Evolutionary conservation across 2,113 vertebrate genomes (phyloP).

Genomic region (Amphiprion percula): DNA sequence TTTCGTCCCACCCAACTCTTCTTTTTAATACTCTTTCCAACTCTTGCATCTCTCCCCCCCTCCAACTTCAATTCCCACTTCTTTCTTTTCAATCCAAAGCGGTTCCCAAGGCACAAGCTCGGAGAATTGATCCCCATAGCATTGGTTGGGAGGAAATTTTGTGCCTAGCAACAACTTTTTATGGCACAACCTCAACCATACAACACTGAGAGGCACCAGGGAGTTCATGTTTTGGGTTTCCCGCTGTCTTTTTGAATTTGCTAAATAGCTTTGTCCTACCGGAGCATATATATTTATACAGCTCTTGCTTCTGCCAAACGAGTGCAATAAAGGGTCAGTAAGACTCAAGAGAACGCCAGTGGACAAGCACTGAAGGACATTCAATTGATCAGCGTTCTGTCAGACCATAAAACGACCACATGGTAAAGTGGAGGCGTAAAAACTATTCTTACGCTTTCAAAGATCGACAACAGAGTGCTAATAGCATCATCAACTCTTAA

Average conservation of each 20-base stretch:
- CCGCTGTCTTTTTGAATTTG: slow-evolving; percentile 51
- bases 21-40: slow-evolving; percentile 32
- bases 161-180: slow-evolving; percentile 59
- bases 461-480: slow-evolving; percentile 52
- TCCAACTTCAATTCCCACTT: slow-evolving; percentile 33
- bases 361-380: slow-evolving; percentile 64
- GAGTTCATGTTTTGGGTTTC: slow-evolving; percentile 51
- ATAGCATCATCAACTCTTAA: slow-evolving; percentile 61
- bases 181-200: slow-evolving; percentile 44
- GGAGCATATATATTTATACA: slow-evolving; percentile 58
- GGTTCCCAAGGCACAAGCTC: slow-evolving; percentile 48
- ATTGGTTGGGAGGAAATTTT: slow-evolving; percentile 33
- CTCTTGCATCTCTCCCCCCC: slow-evolving; percentile 10
- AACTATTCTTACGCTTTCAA: slow-evolving; percentile 35
- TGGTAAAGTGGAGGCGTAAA: slow-evolving; percentile 45
- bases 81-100: slow-evolving; percentile 48
- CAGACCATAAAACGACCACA: slow-evolving; percentile 69
- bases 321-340: slow-evolving; percentile 69
- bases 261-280: slow-evolving; percentile 46
- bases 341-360: slow-evolving; percentile 50
- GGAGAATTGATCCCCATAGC: slow-evolving; percentile 32
- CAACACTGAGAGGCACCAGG: slow-evolving; percentile 33
- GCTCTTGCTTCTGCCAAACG: slow-evolving; percentile 57
- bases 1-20: not conserved
- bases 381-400: slow-evolving; percentile 64